These are phyloP conservation scores for Crepidodera aurea DNA, from an alignment of 2,888 invertebrate species.

Conservation along the genomic window DNA sequence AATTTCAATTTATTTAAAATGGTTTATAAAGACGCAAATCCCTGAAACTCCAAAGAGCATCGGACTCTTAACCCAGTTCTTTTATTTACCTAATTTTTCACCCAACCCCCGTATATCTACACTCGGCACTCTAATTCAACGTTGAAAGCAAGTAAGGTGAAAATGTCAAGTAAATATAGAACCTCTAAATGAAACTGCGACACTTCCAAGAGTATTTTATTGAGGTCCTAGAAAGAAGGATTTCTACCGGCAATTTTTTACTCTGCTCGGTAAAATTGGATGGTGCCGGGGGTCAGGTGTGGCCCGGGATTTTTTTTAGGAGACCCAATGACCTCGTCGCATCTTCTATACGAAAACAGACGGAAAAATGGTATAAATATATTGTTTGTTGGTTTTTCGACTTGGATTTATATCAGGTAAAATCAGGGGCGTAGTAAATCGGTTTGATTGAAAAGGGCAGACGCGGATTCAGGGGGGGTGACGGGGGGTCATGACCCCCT, in stretches of 20 bases:
- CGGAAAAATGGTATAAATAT: too few relatives aligned
- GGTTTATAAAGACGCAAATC: too few relatives aligned
- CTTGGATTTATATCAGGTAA: too few relatives aligned
- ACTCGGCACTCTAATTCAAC: conserved; percentile 21
- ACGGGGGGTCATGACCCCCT: too few relatives aligned
- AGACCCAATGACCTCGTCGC: not conserved
- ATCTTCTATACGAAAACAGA: too few relatives aligned
- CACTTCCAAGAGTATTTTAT: conserved; percentile 33
- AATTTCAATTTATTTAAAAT: too few relatives aligned
- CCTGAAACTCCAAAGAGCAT: too few relatives aligned
- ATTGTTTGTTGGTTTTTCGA: too few relatives aligned
- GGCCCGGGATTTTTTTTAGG: not conserved
- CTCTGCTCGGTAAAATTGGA: conserved; percentile 8
- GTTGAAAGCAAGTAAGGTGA: conserved; percentile 26
- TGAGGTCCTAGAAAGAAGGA: conserved; percentile 28
- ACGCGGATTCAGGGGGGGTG: too few relatives aligned
- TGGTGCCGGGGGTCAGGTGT: conserved; percentile 1
- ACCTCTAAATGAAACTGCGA: conserved; percentile 32
- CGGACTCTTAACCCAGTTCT: not conserved
- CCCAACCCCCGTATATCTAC: not conserved
- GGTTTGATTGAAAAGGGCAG: too few relatives aligned
- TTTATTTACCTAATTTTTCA: not conserved
- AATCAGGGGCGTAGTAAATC: too few relatives aligned
- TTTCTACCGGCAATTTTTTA: conserved; percentile 34
- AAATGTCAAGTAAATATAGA: conserved; percentile 35